These are phyloP conservation scores for Macaca nemestrina DNA, from an alignment of 2,113 vertebrate genomes.

Conservation along the genomic window DNA sequence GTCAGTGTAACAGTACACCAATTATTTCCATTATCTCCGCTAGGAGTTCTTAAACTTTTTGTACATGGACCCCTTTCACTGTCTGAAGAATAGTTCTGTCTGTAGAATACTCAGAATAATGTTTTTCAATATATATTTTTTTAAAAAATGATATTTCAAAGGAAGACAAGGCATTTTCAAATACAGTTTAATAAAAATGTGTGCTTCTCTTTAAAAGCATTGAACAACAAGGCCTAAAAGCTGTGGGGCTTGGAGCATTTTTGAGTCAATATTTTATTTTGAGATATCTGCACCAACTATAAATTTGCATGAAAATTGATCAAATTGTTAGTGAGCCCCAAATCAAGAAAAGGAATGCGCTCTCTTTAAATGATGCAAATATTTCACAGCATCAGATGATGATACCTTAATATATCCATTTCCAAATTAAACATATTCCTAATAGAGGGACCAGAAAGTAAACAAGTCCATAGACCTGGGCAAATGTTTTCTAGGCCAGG, in stretches of 20 bases:
- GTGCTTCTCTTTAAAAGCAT: background rate
- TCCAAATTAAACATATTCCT: background rate
- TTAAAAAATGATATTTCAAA: background rate
- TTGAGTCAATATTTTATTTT: background rate
- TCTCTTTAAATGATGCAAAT: background rate
- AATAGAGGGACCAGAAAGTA: background rate
- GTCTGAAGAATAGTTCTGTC: background rate
- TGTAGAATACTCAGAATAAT: background rate
- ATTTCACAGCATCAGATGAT: background rate
- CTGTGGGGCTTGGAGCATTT: background rate
- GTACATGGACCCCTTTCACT: background rate
- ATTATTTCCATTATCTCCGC: background rate
- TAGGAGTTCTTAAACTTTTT: background rate
- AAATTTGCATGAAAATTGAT: background rate
- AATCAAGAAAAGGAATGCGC: background rate
- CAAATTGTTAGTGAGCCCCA: background rate
- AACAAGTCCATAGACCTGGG: background rate
- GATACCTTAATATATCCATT: background rate
- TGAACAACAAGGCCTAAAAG: background rate
- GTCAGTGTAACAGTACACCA: background rate
- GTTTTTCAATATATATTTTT: background rate
- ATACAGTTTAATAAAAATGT: constrained; percentile 15
- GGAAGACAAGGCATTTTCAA: background rate
- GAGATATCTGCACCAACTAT: background rate
- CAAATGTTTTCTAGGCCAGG: background rate